phyloP scores from a whole-genome alignment of 2,797 vertebrate genomes.

The Pristis pectinata region DNA sequence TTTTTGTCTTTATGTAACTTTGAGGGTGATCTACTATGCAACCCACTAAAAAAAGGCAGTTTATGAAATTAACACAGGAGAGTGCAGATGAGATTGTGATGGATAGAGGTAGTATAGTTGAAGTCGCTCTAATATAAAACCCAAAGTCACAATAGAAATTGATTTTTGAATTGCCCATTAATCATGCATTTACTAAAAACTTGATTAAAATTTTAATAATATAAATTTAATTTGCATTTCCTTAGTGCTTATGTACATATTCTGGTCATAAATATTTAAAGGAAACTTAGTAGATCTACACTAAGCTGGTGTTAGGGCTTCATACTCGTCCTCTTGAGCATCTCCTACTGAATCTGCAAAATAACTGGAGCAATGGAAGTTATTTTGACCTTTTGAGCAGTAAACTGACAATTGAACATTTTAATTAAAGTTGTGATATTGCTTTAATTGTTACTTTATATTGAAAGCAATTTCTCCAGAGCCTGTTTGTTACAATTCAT shows the following conservation, averaged over 20 bases:
- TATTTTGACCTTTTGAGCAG: not conserved
- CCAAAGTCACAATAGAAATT: not conserved
- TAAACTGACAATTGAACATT: not conserved
- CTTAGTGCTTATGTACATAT: constrained; percentile 17
- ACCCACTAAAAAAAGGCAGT: not conserved
- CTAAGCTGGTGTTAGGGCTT: not conserved
- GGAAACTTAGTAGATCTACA: not conserved
- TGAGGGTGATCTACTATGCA: not conserved
- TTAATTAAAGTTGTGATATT: no score
- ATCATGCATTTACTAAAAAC: not conserved
- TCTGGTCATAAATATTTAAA: not conserved
- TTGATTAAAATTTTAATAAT: constrained; percentile 21
- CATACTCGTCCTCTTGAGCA: not conserved
- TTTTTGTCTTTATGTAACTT: not conserved
- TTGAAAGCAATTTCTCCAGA: no score
- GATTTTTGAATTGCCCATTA: not conserved
- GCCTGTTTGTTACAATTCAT: not conserved
- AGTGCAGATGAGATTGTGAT: not conserved
- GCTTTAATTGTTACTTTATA: no score
- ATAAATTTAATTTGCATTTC: not conserved
- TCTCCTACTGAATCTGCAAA: constrained; percentile 8
- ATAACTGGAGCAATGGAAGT: not conserved
- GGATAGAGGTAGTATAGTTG: not conserved
- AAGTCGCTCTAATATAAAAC: not conserved
- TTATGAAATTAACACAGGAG: not conserved